These are phyloP conservation scores for Helarctos malayanus DNA, from an alignment of 2,797 vertebrate genomes.

Conservation along the genomic window DNA sequence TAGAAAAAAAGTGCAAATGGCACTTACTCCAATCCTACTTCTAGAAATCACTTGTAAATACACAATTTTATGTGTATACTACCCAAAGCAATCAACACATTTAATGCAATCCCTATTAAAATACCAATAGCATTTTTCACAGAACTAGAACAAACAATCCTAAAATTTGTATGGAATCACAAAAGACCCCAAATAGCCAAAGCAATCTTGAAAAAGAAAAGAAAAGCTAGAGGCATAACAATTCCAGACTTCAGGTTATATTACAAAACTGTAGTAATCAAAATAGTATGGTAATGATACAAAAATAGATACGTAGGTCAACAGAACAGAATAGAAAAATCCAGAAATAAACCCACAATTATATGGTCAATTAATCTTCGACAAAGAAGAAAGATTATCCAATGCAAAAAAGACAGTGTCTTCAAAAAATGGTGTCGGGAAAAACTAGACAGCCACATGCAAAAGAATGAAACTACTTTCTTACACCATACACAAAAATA, in stretches of 20 bases:
- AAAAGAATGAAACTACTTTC: no score
- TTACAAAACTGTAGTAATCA: background rate
- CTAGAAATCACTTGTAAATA: constrained; percentile 35
- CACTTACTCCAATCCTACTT: background rate
- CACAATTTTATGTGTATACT: background rate
- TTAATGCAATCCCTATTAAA: background rate
- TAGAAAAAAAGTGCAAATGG: background rate
- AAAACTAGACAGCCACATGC: no score
- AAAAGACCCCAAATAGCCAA: background rate
- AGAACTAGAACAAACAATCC: background rate
- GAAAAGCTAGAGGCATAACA: background rate
- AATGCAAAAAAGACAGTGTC: no score
- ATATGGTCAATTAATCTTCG: no score
- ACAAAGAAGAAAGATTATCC: no score
- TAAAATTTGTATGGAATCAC: background rate
- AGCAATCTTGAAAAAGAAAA: background rate
- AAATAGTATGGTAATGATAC: background rate
- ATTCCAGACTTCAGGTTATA: background rate
- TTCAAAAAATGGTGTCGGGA: no score
- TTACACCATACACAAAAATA: no score
- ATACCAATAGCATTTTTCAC: background rate
- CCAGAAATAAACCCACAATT: background rate
- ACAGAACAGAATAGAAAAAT: background rate
- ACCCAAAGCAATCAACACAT: background rate
- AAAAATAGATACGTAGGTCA: background rate